Evolutionary conservation across 2,113 vertebrate genomes (phyloP).

Genomic region (Percopsis transmontana): DNA sequence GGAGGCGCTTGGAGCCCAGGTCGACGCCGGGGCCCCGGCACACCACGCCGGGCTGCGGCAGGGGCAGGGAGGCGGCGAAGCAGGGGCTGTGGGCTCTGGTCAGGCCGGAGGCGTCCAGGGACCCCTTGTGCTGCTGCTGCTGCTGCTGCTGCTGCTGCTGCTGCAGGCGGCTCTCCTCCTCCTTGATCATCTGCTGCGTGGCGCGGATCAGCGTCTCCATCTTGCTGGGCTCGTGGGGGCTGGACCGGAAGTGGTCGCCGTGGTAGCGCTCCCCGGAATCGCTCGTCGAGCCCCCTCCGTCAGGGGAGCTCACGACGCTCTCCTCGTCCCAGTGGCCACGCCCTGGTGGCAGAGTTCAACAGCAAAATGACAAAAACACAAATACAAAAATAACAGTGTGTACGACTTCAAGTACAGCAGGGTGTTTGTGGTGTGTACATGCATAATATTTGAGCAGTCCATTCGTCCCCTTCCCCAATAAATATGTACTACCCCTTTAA

Average conservation of each 20-base stretch:
- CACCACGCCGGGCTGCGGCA: slow-evolving; percentile 83
- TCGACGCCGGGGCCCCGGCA: slow-evolving; percentile 79
- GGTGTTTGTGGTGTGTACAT: too few species aligned
- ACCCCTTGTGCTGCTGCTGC: slow-evolving; percentile 68
- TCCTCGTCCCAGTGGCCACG: slow-evolving; percentile 98
- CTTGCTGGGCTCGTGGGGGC: slow-evolving; percentile 95
- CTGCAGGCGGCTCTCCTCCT: slow-evolving; percentile 94
- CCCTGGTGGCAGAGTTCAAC: slow-evolving; percentile 74
- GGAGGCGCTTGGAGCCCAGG: slow-evolving; percentile 77
- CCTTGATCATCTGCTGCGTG: slow-evolving; percentile 99
- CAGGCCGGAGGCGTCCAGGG: slow-evolving; percentile 82
- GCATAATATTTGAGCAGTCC: too few species aligned
- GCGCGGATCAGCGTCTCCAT: slow-evolving; percentile 98
- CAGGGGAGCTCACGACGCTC: slow-evolving; percentile 94
- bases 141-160: slow-evolving; percentile 75
- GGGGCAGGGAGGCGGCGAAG: slow-evolving; percentile 82
- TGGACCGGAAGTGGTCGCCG: slow-evolving; percentile 87
- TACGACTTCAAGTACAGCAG: too few species aligned
- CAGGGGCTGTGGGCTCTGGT: slow-evolving; percentile 88
- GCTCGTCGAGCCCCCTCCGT: slow-evolving; percentile 88
- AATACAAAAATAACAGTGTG: slow-evolving; percentile 12
- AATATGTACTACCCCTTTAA: neutral
- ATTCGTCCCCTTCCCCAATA: too few species aligned
- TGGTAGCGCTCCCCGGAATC: slow-evolving; percentile 94
- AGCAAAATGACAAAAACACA: slow-evolving; percentile 22